Conservation (phyloP, 2,113 vertebrate species). For the Pollachius pollachius region DNA sequence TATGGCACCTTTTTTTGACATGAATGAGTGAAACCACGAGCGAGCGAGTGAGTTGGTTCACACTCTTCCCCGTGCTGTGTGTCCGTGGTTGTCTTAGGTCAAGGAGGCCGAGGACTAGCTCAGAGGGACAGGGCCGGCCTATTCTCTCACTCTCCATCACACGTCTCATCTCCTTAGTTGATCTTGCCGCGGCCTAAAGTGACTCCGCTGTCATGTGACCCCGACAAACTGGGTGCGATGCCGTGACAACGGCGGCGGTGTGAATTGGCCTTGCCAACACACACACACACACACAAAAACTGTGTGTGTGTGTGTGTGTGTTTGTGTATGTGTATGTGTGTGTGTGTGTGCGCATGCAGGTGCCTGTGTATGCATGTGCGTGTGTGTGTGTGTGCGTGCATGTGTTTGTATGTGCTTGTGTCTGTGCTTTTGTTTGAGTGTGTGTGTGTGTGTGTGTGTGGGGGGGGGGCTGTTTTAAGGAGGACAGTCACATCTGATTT, state of each 20-base stretch:
- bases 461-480: conserved; percentile 36
- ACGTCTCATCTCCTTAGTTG: conserved; percentile 62
- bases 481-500: conserved; percentile 69
- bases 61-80: conserved; percentile 4
- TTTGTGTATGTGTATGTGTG: conserved; percentile 13
- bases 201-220: conserved; percentile 67
- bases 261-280: neutral
- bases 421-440: too few relatives aligned
- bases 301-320: neutral
- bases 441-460: conserved; percentile 1
- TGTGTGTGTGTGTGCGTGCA: conserved; percentile 25
- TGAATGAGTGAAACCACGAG: too few relatives aligned
- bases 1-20: too few relatives aligned
- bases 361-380: conserved; percentile 30
- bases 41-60: too few relatives aligned
- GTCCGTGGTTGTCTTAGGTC: conserved; percentile 52
- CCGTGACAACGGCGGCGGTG: conserved; percentile 38
- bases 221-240: conserved; percentile 59
- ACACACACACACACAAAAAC: neutral
- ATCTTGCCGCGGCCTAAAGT: conserved; percentile 58
- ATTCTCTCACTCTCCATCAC: conserved; percentile 62
- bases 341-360: neutral
- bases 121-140: conserved; percentile 57
- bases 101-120: conserved; percentile 61
- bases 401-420: too few relatives aligned